Base-by-base conservation (phyloP, 2,797 vertebrate species). In the Strix occidentalis region DNA sequence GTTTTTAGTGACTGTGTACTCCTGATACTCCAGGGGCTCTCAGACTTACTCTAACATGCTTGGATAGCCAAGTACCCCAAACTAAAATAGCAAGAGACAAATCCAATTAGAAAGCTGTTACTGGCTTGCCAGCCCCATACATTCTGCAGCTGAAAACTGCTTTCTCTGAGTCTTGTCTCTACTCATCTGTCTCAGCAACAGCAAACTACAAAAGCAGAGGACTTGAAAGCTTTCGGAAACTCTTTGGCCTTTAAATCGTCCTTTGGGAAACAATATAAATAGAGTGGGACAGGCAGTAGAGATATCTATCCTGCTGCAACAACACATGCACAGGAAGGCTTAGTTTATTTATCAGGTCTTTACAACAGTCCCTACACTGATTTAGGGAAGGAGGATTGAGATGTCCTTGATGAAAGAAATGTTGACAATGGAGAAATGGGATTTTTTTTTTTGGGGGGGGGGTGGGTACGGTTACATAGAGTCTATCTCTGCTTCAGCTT, bases 1-100 rank as follows among this genome's bases (percentile, higher is more conserved):
- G 66, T 51, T 58, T 61, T 35, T 72, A 51, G 70, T 71, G 70
- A 28, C 61, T 77, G 78, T 79, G 78, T 74, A 23, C 18, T 87
- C 46, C 54, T 89, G 53, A 23, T 66, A 58, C 83, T 93, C 74
- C 45, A 92, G 46, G 84, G 89, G 77, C 71, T 94, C 87, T 87
- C 65, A 87, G 70, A 63, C 56, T 87, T 93, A 46, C 75, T 92
- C 41, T 56, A 37, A 81, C 39, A 33, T 3, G 10, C 76, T 91
- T 50, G 77, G 78, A 65, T 74, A 79, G 29, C 65, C 89, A 84
- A 68, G 28, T n/a, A 90, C 48, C 60, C 81, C 76, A 72, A 84
- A 94, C 88, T 84, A 91, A 89, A 91, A 74, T 76, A 65, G 53
- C 70, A 71, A 81, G 84, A 85, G 60, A 51, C 1, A 43, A 85